Evolutionary conservation across 2,113 vertebrate species (phyloP), one percentile per base, ranked within the genome.

Genomic region (Eurypyga helias): DNA sequence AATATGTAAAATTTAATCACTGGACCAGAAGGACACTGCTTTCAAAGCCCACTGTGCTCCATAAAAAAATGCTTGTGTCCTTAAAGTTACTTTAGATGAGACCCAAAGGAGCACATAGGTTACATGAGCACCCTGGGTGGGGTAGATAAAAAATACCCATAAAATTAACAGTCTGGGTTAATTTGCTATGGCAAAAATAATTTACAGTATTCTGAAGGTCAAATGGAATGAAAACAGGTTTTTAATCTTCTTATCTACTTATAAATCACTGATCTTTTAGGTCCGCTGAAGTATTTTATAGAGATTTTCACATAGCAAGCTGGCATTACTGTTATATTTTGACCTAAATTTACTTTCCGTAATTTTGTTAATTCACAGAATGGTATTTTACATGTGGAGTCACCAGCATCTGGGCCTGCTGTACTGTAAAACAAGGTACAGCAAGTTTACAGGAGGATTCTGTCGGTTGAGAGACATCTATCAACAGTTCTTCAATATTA

Each of bases 191-290:
- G 28, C 9, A 67, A 80, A 80, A 73, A 46, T 28, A 81, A 48
- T 4, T 1, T 20, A 52, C n/a, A 54, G 28, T 65, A 87, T 21
- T 89, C 81, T 87, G 83, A 95, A 97, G 94, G 95, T 96, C 95
- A 96, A 87, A 72, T 58, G 57, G 81, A 97, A 96, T 48, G 48
- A 93, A 94, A 97, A 72, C 52, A 92, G 60, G 43, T 8, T 89
- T 96, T 94, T 95, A 96, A 96, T 95, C 95, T 70, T 95, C 95
- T 97, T 96, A 97, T 85, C 94, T 96, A 54, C 92, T 97, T 96
- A 95, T 3, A 82, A 94, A 94, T 87, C 77, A 96, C 69, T 95
- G 91, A 83, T 95, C 89, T 94, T 96, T 94, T 94, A 85, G 49
- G 69, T 76, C 51, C 0, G 0, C 83, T 89, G 13, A 82, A 89